Percentiles rank a stretch among this genome's conserved stretches.
These are phyloP conservation scores for Lophius piscatorius DNA, from an alignment of 2,113 vertebrate species.

Conservation along the genomic window DNA sequence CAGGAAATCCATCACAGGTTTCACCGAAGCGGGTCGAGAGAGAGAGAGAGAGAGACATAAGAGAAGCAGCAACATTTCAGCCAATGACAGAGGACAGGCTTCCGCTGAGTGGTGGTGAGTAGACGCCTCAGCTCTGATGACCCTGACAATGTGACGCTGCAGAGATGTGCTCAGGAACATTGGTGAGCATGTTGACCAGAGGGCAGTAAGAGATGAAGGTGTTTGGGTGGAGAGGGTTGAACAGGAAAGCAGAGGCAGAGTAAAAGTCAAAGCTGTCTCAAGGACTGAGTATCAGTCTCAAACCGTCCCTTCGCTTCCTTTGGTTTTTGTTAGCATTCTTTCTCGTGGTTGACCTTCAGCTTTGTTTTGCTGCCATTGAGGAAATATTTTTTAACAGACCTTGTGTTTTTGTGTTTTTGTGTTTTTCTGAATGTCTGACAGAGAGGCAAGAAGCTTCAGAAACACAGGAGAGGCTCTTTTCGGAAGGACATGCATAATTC, in stretches of 20 bases:
- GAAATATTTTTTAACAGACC: not conserved
- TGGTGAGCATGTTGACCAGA: conserved; percentile 30
- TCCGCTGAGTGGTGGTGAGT: conserved; percentile 39
- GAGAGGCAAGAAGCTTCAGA: not conserved
- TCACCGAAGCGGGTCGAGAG: conserved; percentile 16
- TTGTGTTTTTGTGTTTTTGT: conserved; percentile 11
- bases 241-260: not conserved
- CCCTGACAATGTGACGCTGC: conserved; percentile 18
- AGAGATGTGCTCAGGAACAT: conserved; percentile 6
- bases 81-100: conserved; percentile 29
- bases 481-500: not conserved
- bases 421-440: conserved; percentile 20
- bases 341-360: not conserved
- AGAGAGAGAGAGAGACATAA: conserved; percentile 20
- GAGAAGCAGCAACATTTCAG: conserved; percentile 13
- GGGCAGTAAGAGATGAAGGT: not conserved
- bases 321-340: not conserved
- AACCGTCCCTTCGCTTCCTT: conserved; percentile 3
- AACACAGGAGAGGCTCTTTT: not conserved
- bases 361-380: not conserved
- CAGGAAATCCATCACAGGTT: conserved; percentile 76
- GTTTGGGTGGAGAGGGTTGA: not conserved
- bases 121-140: conserved; percentile 14
- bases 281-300: conserved; percentile 1
- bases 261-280: conserved; percentile 12